Base-by-base conservation (phyloP, 2,797 vertebrate genomes). In the Micromesistius poutassou region DNA sequence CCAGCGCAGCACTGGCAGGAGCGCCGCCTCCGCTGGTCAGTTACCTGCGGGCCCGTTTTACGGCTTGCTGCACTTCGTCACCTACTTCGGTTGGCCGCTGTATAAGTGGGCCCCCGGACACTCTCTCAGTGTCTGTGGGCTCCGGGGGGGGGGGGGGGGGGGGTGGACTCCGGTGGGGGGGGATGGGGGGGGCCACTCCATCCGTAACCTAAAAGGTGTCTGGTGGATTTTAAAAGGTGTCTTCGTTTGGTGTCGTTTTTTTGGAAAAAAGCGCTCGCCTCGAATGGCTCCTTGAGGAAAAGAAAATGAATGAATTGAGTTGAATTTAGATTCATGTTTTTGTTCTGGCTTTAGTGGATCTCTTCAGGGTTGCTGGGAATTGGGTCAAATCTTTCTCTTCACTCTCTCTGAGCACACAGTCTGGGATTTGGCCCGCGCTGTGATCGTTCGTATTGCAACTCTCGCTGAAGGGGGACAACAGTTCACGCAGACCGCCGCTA, bases 371-470 rank as follows among this genome's bases (percentile, higher is more conserved):
- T 66, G 62, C 28, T 66, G 62, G 62, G 62, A 66, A 66, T 28
- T 13, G 62, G n/a, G 62, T 66, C 62, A 66, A 66, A 62, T 62
- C 19, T 62, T 25, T 62, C 50, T n/a, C 22, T 25, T 62, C 25
- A 36, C 81, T 66, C 79, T 78, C 80, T 76, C 79, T 74, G 71
- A 78, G 76, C 70, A 77, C 46, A 76, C 77, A 72, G 71, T 76
- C 79, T 79, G 78, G 84, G 82, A 75, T 81, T 80, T 71, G 50
- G 73, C 73, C 78, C 77, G 75, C 35, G 79, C 28, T 79, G 42
- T 78, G 74, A 84, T 81, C 75, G 76, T 80, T 77, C 55, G 75
- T 84, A 87, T 87, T 79, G 80, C 87, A 75, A 87, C 90, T 84
- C 83, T 82, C 79, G 80, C 86, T 77, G 84, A 81, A 86, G 76